These are phyloP conservation scores for Xanthia togata DNA, from an alignment of 2,888 invertebrate genomes.

Conservation along the genomic window DNA sequence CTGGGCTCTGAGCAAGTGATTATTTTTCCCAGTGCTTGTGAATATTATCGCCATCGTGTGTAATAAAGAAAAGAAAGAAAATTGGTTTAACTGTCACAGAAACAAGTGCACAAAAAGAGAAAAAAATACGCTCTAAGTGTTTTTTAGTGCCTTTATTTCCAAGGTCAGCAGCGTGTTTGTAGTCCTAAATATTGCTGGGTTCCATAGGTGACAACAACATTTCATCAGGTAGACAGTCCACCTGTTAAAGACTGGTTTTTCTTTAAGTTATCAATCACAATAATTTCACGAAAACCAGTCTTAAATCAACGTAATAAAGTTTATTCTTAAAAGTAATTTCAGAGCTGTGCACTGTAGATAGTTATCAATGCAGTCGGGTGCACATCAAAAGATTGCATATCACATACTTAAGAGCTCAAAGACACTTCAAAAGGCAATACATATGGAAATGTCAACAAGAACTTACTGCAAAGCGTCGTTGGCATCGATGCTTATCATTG, in stretches of 20 bases:
- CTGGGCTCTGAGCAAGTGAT: not conserved
- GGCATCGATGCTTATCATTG: conserved; percentile 5
- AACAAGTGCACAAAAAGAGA: no score
- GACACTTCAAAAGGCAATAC: conserved; percentile 9
- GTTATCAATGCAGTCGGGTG: not conserved
- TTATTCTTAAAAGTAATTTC: not conserved
- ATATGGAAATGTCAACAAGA: conserved; percentile 3
- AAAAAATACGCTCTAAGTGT: no score
- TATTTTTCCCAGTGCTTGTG: not conserved
- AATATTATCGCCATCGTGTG: not conserved
- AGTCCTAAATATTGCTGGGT: not conserved
- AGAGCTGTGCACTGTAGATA: not conserved
- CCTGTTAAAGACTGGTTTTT: conserved; percentile 13
- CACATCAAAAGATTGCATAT: conserved; percentile 18
- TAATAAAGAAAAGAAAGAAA: no score
- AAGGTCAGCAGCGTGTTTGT: conserved; percentile 1
- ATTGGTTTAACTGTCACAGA: no score
- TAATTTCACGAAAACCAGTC: conserved; percentile 19
- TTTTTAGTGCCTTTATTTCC: not conserved
- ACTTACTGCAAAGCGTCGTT: not conserved
- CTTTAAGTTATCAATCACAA: not conserved
- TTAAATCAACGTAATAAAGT: not conserved
- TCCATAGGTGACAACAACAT: not conserved
- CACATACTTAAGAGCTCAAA: not conserved
- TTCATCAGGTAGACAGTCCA: conserved; percentile 9